Percentiles rank a stretch among this genome's conserved stretches.
Conservation (phyloP, 2,113 vertebrate species). For the Cygnus atratus region DNA sequence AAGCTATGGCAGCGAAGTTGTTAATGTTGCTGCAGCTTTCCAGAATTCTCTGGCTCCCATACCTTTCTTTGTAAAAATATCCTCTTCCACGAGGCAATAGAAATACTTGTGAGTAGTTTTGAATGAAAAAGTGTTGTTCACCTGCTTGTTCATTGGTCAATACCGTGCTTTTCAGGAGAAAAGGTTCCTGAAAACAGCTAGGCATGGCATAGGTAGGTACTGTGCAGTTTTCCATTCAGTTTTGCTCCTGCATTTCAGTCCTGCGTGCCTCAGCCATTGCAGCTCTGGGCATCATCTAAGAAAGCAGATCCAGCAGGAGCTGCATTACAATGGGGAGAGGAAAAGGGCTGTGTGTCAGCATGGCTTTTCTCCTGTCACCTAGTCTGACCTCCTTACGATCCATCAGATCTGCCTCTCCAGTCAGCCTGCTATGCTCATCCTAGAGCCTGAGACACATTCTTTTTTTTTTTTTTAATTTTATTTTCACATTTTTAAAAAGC, state of each 20-base stretch:
- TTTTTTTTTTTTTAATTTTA: neutral
- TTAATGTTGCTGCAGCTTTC: neutral
- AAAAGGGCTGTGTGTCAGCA: rapidly evolving
- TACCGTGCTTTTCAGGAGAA: neutral
- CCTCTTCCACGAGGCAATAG: neutral
- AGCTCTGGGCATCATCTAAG: neutral
- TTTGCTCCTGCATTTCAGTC: neutral
- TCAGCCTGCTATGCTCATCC: neutral
- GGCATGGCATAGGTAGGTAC: neutral
- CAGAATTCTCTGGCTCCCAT: neutral
- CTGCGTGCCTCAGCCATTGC: neutral
- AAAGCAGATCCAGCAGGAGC: neutral
- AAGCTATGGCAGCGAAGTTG: neutral
- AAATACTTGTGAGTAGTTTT: neutral
- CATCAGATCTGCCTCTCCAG: neutral
- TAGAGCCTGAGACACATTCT: neutral
- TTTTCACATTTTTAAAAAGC: neutral
- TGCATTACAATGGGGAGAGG: neutral
- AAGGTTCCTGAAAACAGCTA: neutral
- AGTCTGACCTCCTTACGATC: neutral
- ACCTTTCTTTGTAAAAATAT: neutral
- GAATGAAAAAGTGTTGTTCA: neutral
- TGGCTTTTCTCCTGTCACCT: neutral
- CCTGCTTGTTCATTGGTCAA: neutral
- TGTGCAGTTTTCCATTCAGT: neutral